phyloP scores from a whole-genome alignment of 2,113 vertebrate genomes.

The Callocephalon fimbriatum region DNA sequence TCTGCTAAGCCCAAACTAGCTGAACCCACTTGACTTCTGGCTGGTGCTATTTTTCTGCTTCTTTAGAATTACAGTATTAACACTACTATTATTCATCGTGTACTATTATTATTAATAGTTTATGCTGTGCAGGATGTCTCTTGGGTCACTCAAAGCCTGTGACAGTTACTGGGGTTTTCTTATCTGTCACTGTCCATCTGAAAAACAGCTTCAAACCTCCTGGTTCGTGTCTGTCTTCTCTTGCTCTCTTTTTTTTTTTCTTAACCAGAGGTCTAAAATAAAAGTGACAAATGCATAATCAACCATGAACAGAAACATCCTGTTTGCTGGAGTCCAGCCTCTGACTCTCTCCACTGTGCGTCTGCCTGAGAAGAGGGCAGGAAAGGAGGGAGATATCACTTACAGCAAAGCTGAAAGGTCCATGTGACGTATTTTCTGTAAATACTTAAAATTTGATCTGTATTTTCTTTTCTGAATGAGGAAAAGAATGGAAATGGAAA shows the following conservation, averaged over 20 bases:
- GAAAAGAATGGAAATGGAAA: neutral
- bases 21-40: neutral
- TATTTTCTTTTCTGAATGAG: neutral
- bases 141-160: neutral
- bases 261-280: slow-evolving; percentile 41
- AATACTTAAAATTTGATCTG: neutral
- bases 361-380: neutral
- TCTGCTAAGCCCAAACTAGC: neutral
- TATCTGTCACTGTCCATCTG: slow-evolving; percentile 47
- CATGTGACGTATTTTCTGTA: accelerated
- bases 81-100: neutral
- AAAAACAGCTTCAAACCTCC: slow-evolving; percentile 28
- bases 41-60: neutral
- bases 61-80: neutral
- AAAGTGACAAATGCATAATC: slow-evolving; percentile 40
- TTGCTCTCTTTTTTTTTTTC: neutral
- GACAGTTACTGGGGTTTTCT: slow-evolving; percentile 53
- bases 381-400: neutral
- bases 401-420: neutral
- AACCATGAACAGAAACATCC: slow-evolving; percentile 34
- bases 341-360: neutral
- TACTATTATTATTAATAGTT: neutral
- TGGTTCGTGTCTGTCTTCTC: neutral
- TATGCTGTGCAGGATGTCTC: neutral
- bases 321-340: neutral